Percentiles rank a stretch among this genome's conserved stretches.
These are phyloP conservation scores for Clarias gariepinus DNA, from an alignment of 2,113 vertebrate species.

Conservation along the genomic window DNA sequence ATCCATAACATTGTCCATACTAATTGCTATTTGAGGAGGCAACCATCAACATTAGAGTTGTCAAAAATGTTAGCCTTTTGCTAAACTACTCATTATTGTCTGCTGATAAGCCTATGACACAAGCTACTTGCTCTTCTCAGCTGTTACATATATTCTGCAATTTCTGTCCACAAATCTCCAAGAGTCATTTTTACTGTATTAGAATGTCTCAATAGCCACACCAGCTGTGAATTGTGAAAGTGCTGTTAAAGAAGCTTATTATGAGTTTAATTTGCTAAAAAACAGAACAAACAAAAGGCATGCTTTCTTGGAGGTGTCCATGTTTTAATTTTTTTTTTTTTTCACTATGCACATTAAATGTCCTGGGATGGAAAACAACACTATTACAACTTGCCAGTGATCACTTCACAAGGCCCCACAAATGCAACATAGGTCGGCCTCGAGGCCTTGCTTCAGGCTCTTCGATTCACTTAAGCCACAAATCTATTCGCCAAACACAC, in stretches of 20 bases:
- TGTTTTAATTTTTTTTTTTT: neutral
- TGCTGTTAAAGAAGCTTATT: neutral
- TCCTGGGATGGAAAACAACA: neutral
- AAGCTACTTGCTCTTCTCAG: too few species aligned
- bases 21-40: neutral
- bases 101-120: neutral
- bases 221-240: neutral
- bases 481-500: neutral
- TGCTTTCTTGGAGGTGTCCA: neutral
- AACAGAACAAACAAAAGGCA: neutral
- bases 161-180: neutral
- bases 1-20: neutral
- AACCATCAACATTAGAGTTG: neutral
- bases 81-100: neutral
- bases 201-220: neutral
- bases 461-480: neutral
- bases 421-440: neutral
- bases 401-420: neutral
- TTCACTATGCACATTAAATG: neutral
- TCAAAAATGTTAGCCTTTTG: neutral
- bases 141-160: too few species aligned
- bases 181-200: neutral
- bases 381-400: slow-evolving; percentile 4
- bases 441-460: neutral
- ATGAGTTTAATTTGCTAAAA: neutral